These are phyloP conservation scores for Helicolenus hilgendorfi DNA, from an alignment of 2,797 vertebrate genomes.

Conservation along the genomic window DNA sequence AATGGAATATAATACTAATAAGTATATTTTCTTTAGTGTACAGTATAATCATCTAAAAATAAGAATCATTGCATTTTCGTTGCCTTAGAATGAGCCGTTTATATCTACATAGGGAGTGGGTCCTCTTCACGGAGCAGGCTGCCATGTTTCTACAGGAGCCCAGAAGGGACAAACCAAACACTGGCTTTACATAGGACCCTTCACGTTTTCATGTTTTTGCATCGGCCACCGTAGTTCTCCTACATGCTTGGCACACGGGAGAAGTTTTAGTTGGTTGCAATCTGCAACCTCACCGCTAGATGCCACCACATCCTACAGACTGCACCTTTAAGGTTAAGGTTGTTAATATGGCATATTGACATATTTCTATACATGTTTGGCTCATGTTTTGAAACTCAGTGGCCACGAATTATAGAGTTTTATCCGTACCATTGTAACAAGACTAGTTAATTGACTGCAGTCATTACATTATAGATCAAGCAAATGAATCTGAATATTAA, in stretches of 20 bases:
- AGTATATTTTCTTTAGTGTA: not conserved
- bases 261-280: not conserved
- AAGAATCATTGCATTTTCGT: no score
- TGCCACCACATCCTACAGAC: fast-evolving
- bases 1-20: not conserved
- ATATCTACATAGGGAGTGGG: no score
- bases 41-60: not conserved
- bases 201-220: no score
- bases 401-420: not conserved
- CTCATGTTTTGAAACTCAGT: not conserved
- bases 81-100: no score
- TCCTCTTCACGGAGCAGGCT: no score
- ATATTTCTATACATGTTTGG: not conserved
- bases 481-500: not conserved
- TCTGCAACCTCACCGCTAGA: not conserved
- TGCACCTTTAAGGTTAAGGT: not conserved
- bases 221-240: no score
- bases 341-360: not conserved
- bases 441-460: not conserved
- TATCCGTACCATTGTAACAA: not conserved
- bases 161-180: no score
- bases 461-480: not conserved
- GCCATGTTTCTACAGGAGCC: no score
- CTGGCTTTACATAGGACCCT: no score
- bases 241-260: not conserved